These are phyloP conservation scores for Hippocampus zosterae DNA, from an alignment of 2,113 vertebrate species.

Conservation along the genomic window DNA sequence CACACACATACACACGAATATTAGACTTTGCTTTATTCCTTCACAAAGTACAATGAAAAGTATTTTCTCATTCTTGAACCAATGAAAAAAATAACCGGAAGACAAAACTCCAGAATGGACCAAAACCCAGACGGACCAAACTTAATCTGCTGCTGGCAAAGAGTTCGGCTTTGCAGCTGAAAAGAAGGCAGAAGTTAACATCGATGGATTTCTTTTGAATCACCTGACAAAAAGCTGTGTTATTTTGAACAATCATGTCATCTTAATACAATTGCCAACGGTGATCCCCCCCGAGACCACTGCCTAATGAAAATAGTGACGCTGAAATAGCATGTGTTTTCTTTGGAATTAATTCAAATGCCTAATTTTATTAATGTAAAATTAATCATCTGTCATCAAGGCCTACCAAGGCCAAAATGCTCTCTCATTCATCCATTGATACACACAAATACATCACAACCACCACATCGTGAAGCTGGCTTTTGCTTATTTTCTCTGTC, in stretches of 20 bases:
- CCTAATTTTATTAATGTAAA: neutral
- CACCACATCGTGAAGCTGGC: constrained; percentile 36
- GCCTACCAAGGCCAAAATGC: too few species aligned
- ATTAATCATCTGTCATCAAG: neutral
- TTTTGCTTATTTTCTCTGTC: constrained; percentile 55
- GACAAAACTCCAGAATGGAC: constrained; percentile 9
- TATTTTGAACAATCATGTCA: neutral
- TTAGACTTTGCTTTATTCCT: constrained; percentile 45
- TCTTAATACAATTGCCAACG: neutral
- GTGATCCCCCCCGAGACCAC: neutral
- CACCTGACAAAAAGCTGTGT: neutral
- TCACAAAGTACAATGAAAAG: constrained; percentile 17
- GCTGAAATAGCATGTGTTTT: neutral
- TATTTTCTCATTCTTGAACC: constrained; percentile 22
- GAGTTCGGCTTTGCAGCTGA: neutral
- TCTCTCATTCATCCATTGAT: constrained; percentile 5
- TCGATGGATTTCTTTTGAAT: neutral
- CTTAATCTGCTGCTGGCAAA: neutral
- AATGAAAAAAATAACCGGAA: constrained; percentile 34
- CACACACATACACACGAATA: constrained; percentile 21
- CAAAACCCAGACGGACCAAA: constrained; percentile 1
- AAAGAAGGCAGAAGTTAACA: neutral
- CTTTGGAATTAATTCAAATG: neutral
- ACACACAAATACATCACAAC: constrained; percentile 5
- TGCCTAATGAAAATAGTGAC: neutral